These are phyloP conservation scores for Cyphomyrmex costatus DNA, from an alignment of 1,140 invertebrate species.

Conservation along the genomic window DNA sequence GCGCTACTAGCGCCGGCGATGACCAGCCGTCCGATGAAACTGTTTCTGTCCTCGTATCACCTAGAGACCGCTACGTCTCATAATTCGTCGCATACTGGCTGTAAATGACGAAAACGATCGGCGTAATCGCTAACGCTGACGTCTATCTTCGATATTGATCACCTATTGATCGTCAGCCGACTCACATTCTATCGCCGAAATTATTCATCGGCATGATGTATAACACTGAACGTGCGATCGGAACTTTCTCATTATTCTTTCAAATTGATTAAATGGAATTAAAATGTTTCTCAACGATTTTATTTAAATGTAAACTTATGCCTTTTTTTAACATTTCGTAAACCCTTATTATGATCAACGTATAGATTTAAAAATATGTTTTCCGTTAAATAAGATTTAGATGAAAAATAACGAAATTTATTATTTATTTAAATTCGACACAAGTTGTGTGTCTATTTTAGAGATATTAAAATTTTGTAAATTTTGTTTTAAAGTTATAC, in stretches of 20 bases:
- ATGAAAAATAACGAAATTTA: not conserved
- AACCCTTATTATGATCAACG: not conserved
- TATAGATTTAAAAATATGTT: not conserved
- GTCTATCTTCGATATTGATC: conserved; percentile 51
- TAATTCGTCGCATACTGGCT: conserved; percentile 72
- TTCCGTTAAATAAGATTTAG: not conserved
- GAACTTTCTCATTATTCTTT: not conserved
- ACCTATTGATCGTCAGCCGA: conserved; percentile 51
- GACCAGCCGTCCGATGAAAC: conserved; percentile 76
- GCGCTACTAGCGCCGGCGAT: conserved; percentile 73
- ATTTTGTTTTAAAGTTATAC: too few species aligned
- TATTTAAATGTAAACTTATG: not conserved
- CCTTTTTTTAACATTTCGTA: not conserved
- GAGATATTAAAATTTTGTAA: too few species aligned
- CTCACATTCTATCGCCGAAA: not conserved
- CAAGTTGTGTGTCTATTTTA: too few species aligned
- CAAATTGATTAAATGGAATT: not conserved
- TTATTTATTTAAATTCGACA: not conserved
- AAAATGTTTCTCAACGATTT: not conserved
- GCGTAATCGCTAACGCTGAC: conserved; percentile 30
- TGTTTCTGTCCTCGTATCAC: conserved; percentile 75
- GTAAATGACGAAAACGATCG: conserved; percentile 74
- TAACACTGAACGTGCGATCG: not conserved
- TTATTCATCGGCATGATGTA: not conserved
- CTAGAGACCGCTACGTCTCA: conserved; percentile 71